Base-by-base conservation (phyloP, 2,888 invertebrate genomes). In the Teleiodes luculella region DNA sequence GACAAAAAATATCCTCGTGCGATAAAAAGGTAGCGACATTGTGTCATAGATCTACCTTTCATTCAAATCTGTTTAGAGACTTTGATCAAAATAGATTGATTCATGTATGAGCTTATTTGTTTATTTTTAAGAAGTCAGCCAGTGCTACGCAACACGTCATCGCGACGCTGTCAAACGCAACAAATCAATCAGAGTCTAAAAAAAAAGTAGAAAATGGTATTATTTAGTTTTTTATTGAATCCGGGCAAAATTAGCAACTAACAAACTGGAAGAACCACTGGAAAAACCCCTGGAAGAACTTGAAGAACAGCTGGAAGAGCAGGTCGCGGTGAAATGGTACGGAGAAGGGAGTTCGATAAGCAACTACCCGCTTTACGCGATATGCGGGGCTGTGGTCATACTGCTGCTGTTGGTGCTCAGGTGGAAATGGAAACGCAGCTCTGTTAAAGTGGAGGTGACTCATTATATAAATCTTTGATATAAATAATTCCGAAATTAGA, bases 361-460 rank as follows among this genome's bases (percentile, higher is more conserved):
- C 61, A 58, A 69, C 51, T 61, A 70, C 16, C 59, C 64, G 56
- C 70, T 70, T 53, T 78, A 76, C 55, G 78, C 76, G 56, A 78
- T 68, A 39, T 50, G 80, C 30, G 80, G 76, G 53, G 65, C 80
- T 18, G 65, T 60, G 10, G 53, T 84, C 3, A 52, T 82, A 30
- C 33, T 77, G 16, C 56, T 84, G 50, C 55, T 74, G 1, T 57
- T 84, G 20, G 28, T 72, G 6, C 35, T 77, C 60, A 72, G 68
- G 51, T 81, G 79, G 81, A 78, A 63, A 61, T 77, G 70, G 74
- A 75, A 60, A 36, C 41, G 63, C n/a, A 5, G 11, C 18, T 79
- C 79, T 76, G 78, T 78, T 53, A 33, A 45, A 31, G 11, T 13
- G 30, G 46, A 46, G 46, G 46, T 46, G 28, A 7, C n/a, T n/a